Evolutionary conservation across 2,888 invertebrate genomes (phyloP).

Genomic region (Sisyra nigra): DNA sequence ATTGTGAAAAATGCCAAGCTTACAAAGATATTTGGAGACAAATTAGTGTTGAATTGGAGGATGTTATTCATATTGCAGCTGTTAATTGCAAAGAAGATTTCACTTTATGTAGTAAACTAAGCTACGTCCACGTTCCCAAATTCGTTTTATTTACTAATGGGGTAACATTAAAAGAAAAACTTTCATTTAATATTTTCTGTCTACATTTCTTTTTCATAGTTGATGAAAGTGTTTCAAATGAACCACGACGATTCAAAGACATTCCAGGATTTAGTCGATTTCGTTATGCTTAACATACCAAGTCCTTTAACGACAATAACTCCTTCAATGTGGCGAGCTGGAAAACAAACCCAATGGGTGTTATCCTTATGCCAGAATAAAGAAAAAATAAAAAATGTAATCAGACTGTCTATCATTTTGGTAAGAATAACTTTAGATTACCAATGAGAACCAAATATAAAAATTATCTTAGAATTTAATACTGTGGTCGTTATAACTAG

Average conservation of each 20-base stretch:
- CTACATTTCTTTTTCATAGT: neutral
- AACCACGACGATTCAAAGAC: slow-evolving; percentile 32
- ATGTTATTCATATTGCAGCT: slow-evolving; percentile 62
- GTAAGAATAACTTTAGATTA: too few relatives aligned
- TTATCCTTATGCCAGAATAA: slow-evolving; percentile 39
- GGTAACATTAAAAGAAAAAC: neutral
- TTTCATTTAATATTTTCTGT: neutral
- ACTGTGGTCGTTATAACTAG: too few relatives aligned
- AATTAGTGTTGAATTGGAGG: slow-evolving; percentile 59
- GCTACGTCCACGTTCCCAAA: slow-evolving; percentile 60
- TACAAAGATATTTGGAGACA: slow-evolving; percentile 71
- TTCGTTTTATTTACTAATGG: slow-evolving; percentile 30
- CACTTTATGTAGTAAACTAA: slow-evolving; percentile 56
- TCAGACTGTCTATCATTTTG: slow-evolving; percentile 57
- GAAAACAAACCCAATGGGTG: slow-evolving; percentile 30
- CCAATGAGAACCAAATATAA: too few relatives aligned
- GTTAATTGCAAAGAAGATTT: slow-evolving; percentile 82
- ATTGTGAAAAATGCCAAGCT: slow-evolving; percentile 71
- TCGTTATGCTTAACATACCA: slow-evolving; percentile 40
- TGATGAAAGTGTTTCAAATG: neutral
- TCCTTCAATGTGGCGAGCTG: slow-evolving; percentile 23
- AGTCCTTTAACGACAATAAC: slow-evolving; percentile 26
- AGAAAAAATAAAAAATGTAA: slow-evolving; percentile 33
- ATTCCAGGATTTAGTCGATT: slow-evolving; percentile 40
- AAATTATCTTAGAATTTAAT: too few relatives aligned